Percentiles rank a stretch among this genome's conserved stretches.
These are phyloP conservation scores for Phrynocephalus forsythii DNA, from an alignment of 2,797 vertebrate species.

Conservation along the genomic window DNA sequence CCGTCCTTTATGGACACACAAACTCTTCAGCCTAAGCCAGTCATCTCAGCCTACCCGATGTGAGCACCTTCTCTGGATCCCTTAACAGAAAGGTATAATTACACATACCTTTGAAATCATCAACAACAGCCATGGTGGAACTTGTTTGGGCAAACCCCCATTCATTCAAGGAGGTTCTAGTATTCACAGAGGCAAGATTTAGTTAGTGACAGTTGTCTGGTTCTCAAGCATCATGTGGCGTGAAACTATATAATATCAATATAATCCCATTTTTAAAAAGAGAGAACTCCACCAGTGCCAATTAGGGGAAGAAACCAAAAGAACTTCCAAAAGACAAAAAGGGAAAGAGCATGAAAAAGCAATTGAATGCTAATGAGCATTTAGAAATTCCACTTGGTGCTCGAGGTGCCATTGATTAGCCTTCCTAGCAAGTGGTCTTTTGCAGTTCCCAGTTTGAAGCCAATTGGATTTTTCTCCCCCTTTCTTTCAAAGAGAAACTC, in stretches of 20 bases:
- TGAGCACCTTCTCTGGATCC: neutral
- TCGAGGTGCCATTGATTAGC: constrained; percentile 48
- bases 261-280: constrained; percentile 7
- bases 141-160: neutral
- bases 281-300: constrained; percentile 4
- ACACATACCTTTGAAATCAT: neutral
- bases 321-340: constrained; percentile 41
- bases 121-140: neutral
- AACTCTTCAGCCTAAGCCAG: neutral
- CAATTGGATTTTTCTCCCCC: constrained; percentile 52
- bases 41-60: neutral
- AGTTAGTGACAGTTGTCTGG: constrained; percentile 8
- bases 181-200: neutral
- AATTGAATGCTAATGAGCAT: constrained; percentile 39
- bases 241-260: constrained; percentile 28
- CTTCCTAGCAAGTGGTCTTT: constrained; percentile 45
- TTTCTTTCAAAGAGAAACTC: constrained; percentile 48
- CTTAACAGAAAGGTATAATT: neutral
- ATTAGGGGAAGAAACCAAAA: constrained; percentile 40
- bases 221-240: neutral
- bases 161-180: neutral
- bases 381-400: constrained; percentile 45
- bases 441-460: constrained; percentile 55
- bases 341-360: constrained; percentile 35
- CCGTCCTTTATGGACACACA: neutral